phyloP scores from a whole-genome alignment of 2,888 invertebrate species.

The Pterobdella sp. region DNA sequence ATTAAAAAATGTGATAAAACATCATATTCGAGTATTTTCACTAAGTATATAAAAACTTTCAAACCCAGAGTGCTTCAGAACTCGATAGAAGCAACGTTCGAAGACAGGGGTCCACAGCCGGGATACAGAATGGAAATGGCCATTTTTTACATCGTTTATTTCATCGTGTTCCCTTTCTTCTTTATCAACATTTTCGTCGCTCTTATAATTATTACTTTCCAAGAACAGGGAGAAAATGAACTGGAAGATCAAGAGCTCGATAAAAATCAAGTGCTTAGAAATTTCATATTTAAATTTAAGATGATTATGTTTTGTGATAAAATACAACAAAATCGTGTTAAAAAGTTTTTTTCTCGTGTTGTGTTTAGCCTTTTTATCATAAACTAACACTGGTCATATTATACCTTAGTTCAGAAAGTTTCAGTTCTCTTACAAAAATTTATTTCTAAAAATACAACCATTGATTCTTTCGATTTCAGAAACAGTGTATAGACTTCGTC shows the following conservation, averaged over 20 bases:
- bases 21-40: too few species aligned
- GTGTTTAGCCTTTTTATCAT: neutral
- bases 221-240: conserved; percentile 99
- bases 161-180: conserved; percentile 99
- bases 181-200: conserved; percentile 99
- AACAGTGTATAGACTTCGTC: conserved; percentile 99
- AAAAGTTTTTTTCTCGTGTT: neutral
- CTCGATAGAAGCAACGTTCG: conserved; percentile 98
- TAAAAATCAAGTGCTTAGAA: conserved; percentile 85
- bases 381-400: neutral
- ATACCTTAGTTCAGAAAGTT: too few species aligned
- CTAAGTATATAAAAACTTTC: too few species aligned
- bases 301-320: neutral
- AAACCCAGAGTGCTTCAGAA: conserved; percentile 82
- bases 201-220: conserved; percentile 99
- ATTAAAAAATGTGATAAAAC: too few species aligned
- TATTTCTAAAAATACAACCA: neutral
- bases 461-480: conserved; percentile 62
- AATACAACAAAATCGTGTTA: conserved; percentile 14
- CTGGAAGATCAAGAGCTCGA: conserved; percentile 98
- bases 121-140: conserved; percentile 99
- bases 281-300: neutral
- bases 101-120: conserved; percentile 94
- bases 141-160: conserved; percentile 99
- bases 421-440: too few species aligned